phyloP scores from a whole-genome alignment of 2,888 invertebrate species.

The Mesorhabditis spiculigera region DNA sequence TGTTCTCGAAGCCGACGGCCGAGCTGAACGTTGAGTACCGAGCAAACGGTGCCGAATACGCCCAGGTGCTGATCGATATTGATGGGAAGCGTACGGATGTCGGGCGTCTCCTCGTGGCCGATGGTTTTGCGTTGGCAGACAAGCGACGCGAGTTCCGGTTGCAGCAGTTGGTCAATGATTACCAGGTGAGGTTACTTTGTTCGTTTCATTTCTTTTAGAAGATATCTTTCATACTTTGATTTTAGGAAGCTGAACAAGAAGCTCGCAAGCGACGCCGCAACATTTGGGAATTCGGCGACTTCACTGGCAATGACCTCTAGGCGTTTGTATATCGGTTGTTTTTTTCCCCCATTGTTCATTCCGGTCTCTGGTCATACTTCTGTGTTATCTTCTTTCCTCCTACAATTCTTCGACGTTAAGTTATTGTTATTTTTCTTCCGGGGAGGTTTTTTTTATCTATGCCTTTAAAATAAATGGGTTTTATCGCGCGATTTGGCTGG shows the following conservation, averaged over 20 bases:
- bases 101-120: slow-evolving; percentile 76
- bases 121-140: slow-evolving; percentile 81
- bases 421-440: neutral
- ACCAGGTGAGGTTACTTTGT: neutral
- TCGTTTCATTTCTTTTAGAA: slow-evolving; percentile 44
- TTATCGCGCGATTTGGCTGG: neutral
- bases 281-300: slow-evolving; percentile 98
- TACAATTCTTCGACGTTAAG: neutral
- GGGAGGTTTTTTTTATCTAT: neutral
- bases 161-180: slow-evolving; percentile 68
- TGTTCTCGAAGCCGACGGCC: slow-evolving; percentile 27
- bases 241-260: slow-evolving; percentile 60
- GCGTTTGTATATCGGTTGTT: neutral
- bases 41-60: slow-evolving; percentile 31
- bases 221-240: slow-evolving; percentile 44
- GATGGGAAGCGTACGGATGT: slow-evolving; percentile 68
- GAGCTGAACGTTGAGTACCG: slow-evolving; percentile 54
- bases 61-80: slow-evolving; percentile 32
- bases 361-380: slow-evolving; percentile 6
- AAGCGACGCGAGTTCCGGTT: slow-evolving; percentile 77
- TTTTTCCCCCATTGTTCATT: slow-evolving; percentile 8
- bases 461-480: neutral
- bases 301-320: slow-evolving; percentile 77
- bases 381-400: neutral
- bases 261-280: slow-evolving; percentile 70